Evolutionary conservation across 2,797 vertebrate genomes (phyloP).

Genomic region (Hirundo rustica): DNA sequence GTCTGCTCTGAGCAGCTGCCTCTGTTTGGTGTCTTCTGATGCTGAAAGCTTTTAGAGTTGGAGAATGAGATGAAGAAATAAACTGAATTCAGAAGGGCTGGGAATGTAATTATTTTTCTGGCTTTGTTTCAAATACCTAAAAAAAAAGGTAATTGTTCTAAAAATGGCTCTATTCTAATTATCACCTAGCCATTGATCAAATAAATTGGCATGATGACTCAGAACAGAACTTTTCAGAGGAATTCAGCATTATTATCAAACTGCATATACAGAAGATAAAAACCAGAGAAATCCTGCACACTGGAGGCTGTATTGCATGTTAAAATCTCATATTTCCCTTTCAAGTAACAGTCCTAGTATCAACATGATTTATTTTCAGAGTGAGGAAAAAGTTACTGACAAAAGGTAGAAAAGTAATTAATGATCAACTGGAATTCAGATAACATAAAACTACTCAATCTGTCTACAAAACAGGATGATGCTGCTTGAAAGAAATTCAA

Average conservation of each 20-base stretch:
- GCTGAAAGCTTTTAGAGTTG: not conserved
- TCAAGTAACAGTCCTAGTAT: not conserved
- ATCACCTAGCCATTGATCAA: not conserved
- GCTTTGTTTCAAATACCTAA: not conserved
- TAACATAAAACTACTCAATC: not conserved
- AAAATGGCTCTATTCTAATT: not conserved
- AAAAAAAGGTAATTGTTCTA: not conserved
- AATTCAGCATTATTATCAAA: not conserved
- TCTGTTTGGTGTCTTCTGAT: not conserved
- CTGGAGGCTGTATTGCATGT: not conserved
- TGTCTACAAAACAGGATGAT: not conserved
- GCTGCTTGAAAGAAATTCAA: not conserved
- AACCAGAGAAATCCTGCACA: not conserved
- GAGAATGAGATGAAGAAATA: not conserved
- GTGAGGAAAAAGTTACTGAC: not conserved
- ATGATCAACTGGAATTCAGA: not conserved
- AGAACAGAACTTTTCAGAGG: not conserved
- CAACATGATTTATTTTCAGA: not conserved
- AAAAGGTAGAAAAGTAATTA: not conserved
- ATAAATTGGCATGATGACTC: not conserved
- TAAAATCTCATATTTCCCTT: not conserved
- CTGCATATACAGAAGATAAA: not conserved
- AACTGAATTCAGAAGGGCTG: not conserved
- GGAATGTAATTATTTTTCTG: not conserved
- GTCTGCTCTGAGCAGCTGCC: constrained; percentile 36